Percentiles rank a stretch among this genome's conserved stretches.
Evolutionary conservation across 2,113 vertebrate species (phyloP).

Genomic region (Centropus bengalensis): DNA sequence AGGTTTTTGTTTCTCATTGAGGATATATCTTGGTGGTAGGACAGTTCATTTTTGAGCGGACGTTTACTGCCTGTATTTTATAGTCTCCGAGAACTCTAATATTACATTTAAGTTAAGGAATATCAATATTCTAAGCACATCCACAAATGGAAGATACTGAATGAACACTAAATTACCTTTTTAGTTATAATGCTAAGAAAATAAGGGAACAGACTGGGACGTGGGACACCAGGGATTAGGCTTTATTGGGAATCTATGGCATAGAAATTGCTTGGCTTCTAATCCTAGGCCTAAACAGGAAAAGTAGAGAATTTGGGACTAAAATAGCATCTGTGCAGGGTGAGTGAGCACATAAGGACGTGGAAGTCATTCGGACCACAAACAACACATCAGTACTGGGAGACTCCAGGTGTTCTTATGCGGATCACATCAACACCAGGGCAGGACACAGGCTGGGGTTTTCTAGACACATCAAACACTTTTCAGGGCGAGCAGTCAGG

Average conservation of each 20-base stretch:
- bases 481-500: accelerated
- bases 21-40: not conserved
- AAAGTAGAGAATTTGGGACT: not conserved
- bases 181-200: not conserved
- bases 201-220: not conserved
- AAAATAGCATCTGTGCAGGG: not conserved
- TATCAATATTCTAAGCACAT: not conserved
- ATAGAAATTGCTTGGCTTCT: not conserved
- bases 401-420: not conserved
- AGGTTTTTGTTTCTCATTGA: not conserved
- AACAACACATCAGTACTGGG: not conserved
- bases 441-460: not conserved
- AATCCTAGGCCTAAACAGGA: not conserved
- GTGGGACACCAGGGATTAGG: not conserved
- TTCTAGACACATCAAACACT: not conserved
- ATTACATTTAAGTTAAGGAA: not conserved
- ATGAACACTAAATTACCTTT: not conserved
- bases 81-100: not conserved
- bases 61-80: not conserved
- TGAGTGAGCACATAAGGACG: not conserved
- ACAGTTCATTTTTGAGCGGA: not conserved
- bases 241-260: not conserved
- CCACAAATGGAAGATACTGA: not conserved
- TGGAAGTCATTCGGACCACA: not conserved
- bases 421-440: not conserved